These are phyloP conservation scores for Melanotaenia boesemani DNA, from an alignment of 2,797 vertebrate species.

Conservation along the genomic window DNA sequence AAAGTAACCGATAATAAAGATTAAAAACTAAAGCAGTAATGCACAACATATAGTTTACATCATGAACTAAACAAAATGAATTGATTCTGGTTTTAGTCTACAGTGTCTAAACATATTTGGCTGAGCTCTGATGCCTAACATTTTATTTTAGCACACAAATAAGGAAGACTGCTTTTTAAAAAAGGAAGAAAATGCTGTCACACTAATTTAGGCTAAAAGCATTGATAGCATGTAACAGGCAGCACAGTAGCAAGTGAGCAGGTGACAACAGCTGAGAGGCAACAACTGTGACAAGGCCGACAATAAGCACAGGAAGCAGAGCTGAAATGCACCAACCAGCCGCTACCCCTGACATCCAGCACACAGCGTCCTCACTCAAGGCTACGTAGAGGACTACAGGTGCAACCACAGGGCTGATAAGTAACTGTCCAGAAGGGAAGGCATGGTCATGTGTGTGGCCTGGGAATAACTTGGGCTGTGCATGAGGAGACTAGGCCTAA, in stretches of 20 bases:
- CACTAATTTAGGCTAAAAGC: constrained; percentile 18
- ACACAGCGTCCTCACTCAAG: constrained; percentile 23
- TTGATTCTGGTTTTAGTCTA: no score
- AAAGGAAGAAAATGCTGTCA: background rate
- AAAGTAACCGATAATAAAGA: no score
- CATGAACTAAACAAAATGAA: no score
- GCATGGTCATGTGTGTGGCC: background rate
- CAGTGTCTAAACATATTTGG: background rate
- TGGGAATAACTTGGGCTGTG: no score
- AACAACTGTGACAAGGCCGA: constrained; percentile 35
- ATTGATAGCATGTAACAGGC: constrained; percentile 24
- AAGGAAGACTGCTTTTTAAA: background rate
- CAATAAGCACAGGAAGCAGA: constrained; percentile 30
- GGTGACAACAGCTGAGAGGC: constrained; percentile 48
- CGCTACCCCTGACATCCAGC: constrained; percentile 47
- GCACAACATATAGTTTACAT: no score
- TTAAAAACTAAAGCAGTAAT: no score
- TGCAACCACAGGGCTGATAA: constrained; percentile 42
- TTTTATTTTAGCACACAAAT: constrained; percentile 8
- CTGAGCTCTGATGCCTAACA: background rate
- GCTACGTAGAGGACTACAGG: constrained; percentile 53
- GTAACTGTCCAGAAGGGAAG: constrained; percentile 46
- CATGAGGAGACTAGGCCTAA: no score
- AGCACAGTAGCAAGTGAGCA: constrained; percentile 24
- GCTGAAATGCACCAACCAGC: constrained; percentile 26